A percentile compares a stretch with the other conserved stretches of the same genome.
phyloP scores from a whole-genome alignment of 2,113 vertebrate genomes.

The Anser cygnoides region DNA sequence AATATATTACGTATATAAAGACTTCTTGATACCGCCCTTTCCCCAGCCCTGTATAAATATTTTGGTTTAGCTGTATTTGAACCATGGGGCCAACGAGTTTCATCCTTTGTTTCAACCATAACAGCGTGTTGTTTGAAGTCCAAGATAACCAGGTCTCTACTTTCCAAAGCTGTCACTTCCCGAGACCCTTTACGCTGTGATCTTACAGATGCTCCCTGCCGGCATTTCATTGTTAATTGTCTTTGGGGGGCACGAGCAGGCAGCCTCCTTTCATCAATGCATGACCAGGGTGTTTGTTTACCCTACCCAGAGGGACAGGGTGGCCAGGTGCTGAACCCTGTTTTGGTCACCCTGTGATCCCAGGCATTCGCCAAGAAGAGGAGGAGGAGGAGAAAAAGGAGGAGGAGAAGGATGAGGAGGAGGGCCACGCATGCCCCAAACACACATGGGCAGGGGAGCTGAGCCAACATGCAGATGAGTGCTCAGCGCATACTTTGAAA shows the following conservation, averaged over 20 bases:
- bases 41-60: conserved; percentile 43
- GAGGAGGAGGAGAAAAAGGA: neutral
- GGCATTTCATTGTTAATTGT: conserved; percentile 50
- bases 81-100: neutral
- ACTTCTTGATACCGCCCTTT: neutral
- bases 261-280: conserved; percentile 25
- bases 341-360: neutral
- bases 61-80: conserved; percentile 29
- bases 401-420: neutral
- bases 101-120: conserved; percentile 54
- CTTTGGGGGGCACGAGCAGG: conserved; percentile 3
- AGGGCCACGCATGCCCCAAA: neutral
- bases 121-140: conserved; percentile 35
- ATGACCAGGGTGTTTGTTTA: neutral
- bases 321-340: neutral
- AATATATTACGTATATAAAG: neutral
- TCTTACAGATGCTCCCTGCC: neutral
- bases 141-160: neutral
- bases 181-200: conserved; percentile 20
- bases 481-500: neutral
- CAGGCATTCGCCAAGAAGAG: neutral
- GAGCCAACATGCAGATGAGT: conserved; percentile 63
- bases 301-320: neutral
- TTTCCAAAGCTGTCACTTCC: conserved; percentile 52
- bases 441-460: neutral